These are phyloP conservation scores for Tenthredo amoena DNA, from an alignment of 2,888 invertebrate species.

Conservation along the genomic window DNA sequence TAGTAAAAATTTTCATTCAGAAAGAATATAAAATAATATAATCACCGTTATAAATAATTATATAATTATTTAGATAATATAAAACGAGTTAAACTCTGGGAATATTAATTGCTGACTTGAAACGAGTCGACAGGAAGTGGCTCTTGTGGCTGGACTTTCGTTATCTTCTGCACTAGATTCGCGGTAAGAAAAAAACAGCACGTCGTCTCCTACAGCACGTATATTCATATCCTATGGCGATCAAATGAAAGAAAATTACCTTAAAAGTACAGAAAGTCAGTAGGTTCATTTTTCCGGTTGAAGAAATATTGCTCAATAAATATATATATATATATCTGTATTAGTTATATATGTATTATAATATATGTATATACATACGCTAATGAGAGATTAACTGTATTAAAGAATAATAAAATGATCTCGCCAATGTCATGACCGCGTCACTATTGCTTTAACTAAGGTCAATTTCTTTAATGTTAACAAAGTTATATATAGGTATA, in stretches of 20 bases:
- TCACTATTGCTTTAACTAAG: conserved; percentile 12
- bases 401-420: neutral
- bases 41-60: neutral
- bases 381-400: neutral
- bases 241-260: conserved; percentile 13
- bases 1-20: neutral
- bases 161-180: conserved; percentile 21
- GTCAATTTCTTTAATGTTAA: conserved; percentile 41
- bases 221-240: neutral
- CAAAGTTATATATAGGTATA: neutral
- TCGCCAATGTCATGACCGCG: conserved; percentile 23
- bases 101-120: conserved; percentile 1
- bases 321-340: neutral
- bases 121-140: conserved; percentile 22
- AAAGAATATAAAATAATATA: neutral
- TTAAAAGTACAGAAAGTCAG: conserved; percentile 31
- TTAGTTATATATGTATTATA: neutral
- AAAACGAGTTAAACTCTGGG: neutral
- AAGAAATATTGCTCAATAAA: neutral
- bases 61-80: neutral
- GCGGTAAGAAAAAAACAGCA: neutral
- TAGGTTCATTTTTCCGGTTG: neutral
- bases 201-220: neutral
- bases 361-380: neutral
- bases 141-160: conserved; percentile 12